A percentile compares a stretch with the other conserved stretches of the same genome.
phyloP scores from a whole-genome alignment of 2,888 invertebrate species.

The Lepidochrysops patricia region DNA sequence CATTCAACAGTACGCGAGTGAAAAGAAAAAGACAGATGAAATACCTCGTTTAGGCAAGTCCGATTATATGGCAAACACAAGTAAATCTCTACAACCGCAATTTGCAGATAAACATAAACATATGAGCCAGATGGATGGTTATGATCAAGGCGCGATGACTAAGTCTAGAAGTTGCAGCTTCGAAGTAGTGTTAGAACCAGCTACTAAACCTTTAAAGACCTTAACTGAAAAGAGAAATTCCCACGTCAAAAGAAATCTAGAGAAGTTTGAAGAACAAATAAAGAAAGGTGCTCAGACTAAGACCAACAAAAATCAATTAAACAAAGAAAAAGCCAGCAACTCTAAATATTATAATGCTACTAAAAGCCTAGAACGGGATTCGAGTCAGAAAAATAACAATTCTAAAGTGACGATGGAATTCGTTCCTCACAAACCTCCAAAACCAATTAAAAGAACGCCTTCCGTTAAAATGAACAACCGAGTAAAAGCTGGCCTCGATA shows the following conservation, averaged over 20 bases:
- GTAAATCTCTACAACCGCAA: conserved; percentile 60
- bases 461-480: conserved; percentile 76
- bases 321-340: conserved; percentile 61
- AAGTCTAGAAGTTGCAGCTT: conserved; percentile 71
- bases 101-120: conserved; percentile 60
- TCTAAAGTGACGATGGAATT: conserved; percentile 69
- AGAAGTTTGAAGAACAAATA: conserved; percentile 76
- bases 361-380: conserved; percentile 65
- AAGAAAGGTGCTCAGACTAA: conserved; percentile 57
- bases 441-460: conserved; percentile 79
- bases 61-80: conserved; percentile 68
- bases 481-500: conserved; percentile 59
- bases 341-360: conserved; percentile 58
- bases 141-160: conserved; percentile 56
- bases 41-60: conserved; percentile 74
- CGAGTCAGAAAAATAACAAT: conserved; percentile 58
- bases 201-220: conserved; percentile 61
- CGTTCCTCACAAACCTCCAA: conserved; percentile 83
- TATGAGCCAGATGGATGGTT: conserved; percentile 60
- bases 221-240: conserved; percentile 65
- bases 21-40: conserved; percentile 64
- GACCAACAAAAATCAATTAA: conserved; percentile 52
- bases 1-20: conserved; percentile 51
- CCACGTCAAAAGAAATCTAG: conserved; percentile 73
- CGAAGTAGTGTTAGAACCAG: conserved; percentile 67